These are phyloP conservation scores for Adela reaumurella DNA, from an alignment of 2,888 invertebrate species.

Conservation along the genomic window DNA sequence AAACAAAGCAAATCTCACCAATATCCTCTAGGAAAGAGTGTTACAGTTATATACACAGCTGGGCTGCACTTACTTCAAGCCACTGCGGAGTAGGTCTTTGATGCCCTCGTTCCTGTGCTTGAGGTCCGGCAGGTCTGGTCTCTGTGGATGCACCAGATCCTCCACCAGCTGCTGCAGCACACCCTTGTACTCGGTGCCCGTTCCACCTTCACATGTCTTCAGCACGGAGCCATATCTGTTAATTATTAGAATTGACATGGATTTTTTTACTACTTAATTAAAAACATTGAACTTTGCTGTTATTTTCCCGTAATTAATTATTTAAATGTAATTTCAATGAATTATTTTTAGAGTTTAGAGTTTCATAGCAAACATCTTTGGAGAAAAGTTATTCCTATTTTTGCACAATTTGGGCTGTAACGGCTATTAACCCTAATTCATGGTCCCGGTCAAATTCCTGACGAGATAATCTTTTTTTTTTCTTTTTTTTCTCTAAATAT, in stretches of 20 bases:
- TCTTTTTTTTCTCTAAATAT: too few relatives aligned
- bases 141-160: conserved; percentile 55
- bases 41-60: background rate
- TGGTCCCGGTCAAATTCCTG: too few relatives aligned
- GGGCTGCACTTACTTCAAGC: conserved; percentile 63
- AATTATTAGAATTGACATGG: too few relatives aligned
- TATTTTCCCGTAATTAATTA: too few relatives aligned
- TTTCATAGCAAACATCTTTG: too few relatives aligned
- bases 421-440: too few relatives aligned
- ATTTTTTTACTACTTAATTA: too few relatives aligned
- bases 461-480: too few relatives aligned
- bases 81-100: conserved; percentile 50
- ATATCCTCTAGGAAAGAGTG: background rate
- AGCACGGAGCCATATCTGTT: conserved; percentile 44
- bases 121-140: conserved; percentile 59
- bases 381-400: too few relatives aligned
- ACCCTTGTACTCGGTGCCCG: conserved; percentile 47
- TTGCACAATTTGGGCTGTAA: too few relatives aligned
- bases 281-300: too few relatives aligned
- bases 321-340: background rate
- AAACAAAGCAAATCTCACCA: background rate
- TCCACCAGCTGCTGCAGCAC: conserved; percentile 58
- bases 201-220: conserved; percentile 40
- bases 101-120: conserved; percentile 56
- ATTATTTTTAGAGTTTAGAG: too few relatives aligned